Evolutionary conservation across 1,140 invertebrate species (phyloP), one percentile per base, ranked within the genome.

Genomic region (Aporrectodea caliginosa): DNA sequence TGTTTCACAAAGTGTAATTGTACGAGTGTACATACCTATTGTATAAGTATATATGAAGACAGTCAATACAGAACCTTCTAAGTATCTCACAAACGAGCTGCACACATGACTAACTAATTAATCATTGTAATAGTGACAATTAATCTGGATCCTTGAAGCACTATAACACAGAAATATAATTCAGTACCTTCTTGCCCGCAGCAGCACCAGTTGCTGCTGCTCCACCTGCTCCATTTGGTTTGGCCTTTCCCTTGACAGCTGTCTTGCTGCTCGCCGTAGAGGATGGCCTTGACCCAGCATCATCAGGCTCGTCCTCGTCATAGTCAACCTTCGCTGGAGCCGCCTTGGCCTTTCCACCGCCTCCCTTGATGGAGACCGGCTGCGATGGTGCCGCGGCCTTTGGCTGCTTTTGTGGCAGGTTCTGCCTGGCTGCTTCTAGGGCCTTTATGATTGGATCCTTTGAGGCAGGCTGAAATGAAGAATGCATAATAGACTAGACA

Each of bases 371-470:
- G 0, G 22, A n/a, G 27, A 43, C 35, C 29, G 75, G 75, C 29
- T 43, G 34, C 27, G 79, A 68, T 16, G 43, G 32, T 16, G 79
- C 58, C 34, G 71, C 78, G 16, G 78, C 22, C 31, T 79, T 79
- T n/a, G 33, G 70, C 69, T 85, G 84, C 88, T 95, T 95, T 0
- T 93, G 90, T 0, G 95, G 95, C 30, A 97, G 88, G 87, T 92
- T 94, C 0, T 93, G 93, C 16, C 94, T 90, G 0, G 93, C 93
- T 87, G 97, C 97, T 82, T 98, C 95, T 70, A 98, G 85, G 0
- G 93, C 91, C 0, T 92, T 91, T 85, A 93, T 90, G 6, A 97
- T 92, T 6, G 92, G 92, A 68, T 91, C 92, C 85, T 94, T 95
- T 0, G 95, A 96, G 6, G 93, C 93, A 32, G 94, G 94, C 91